These are phyloP conservation scores for Ranitomeya variabilis DNA, from an alignment of 2,113 vertebrate species.

Conservation along the genomic window DNA sequence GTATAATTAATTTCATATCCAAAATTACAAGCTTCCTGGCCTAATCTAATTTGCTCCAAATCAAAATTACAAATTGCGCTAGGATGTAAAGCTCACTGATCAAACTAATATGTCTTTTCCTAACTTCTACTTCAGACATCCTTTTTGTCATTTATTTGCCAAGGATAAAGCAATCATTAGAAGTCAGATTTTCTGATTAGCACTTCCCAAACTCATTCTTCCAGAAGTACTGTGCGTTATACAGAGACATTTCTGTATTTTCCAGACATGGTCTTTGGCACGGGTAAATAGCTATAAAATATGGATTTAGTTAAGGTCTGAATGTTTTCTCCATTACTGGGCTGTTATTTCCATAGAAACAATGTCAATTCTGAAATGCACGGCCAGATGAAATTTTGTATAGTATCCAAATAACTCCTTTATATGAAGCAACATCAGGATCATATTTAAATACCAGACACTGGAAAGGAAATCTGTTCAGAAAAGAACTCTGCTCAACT, in stretches of 20 bases:
- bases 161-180: not conserved
- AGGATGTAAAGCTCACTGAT: not conserved
- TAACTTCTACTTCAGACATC: not conserved
- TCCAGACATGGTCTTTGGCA: constrained; percentile 22
- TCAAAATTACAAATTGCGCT: not conserved
- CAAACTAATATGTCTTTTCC: not conserved
- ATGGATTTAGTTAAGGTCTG: constrained; percentile 9
- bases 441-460: constrained; percentile 70
- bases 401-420: constrained; percentile 60
- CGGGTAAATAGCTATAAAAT: constrained; percentile 33
- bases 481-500: constrained; percentile 72
- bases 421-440: constrained; percentile 64
- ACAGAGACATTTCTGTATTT: constrained; percentile 20
- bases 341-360: constrained; percentile 56
- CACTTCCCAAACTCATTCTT: not conserved
- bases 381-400: constrained; percentile 48
- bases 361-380: constrained; percentile 45
- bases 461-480: constrained; percentile 71
- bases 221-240: not conserved
- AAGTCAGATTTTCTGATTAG: not conserved
- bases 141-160: not conserved
- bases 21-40: not conserved
- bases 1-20: not conserved
- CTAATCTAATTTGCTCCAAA: not conserved
- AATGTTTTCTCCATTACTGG: constrained; percentile 55